Evolutionary conservation across 2,113 vertebrate genomes (phyloP).

Genomic region (Trinectes maculatus): DNA sequence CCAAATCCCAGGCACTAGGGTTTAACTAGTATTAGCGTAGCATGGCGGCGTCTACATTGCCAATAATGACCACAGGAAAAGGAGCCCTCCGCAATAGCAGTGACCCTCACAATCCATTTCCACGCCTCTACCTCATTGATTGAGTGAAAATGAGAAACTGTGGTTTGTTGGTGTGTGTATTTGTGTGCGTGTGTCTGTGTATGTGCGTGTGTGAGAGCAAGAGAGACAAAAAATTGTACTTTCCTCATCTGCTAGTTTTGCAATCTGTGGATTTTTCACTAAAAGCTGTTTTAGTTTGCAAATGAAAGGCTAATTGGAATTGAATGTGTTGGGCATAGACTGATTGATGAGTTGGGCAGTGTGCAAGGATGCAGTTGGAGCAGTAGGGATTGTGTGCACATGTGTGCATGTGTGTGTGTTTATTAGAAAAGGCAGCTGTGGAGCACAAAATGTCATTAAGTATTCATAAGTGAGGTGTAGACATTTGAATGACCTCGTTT

Average conservation of each 20-base stretch:
- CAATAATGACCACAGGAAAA: constrained; percentile 70
- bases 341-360: constrained; percentile 64
- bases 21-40: constrained; percentile 72
- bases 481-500: constrained; percentile 81
- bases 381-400: constrained; percentile 3
- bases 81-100: constrained; percentile 32
- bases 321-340: constrained; percentile 56
- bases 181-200: constrained; percentile 1
- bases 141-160: constrained; percentile 40
- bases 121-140: constrained; percentile 56
- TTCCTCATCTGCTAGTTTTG: constrained; percentile 47
- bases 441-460: constrained; percentile 78
- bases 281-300: constrained; percentile 63
- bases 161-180: constrained; percentile 11
- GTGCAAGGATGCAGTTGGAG: constrained; percentile 35
- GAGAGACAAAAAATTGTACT: constrained; percentile 28
- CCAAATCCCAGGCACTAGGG: constrained; percentile 59
- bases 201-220: not conserved
- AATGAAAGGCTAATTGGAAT: constrained; percentile 74
- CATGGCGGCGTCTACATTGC: constrained; percentile 46
- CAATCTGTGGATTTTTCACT: constrained; percentile 58
- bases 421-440: constrained; percentile 50
- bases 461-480: constrained; percentile 80
- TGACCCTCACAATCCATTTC: constrained; percentile 62
- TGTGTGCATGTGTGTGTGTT: constrained; percentile 15